phyloP scores from a whole-genome alignment of 2,113 vertebrate species.

The Limanda limanda region DNA sequence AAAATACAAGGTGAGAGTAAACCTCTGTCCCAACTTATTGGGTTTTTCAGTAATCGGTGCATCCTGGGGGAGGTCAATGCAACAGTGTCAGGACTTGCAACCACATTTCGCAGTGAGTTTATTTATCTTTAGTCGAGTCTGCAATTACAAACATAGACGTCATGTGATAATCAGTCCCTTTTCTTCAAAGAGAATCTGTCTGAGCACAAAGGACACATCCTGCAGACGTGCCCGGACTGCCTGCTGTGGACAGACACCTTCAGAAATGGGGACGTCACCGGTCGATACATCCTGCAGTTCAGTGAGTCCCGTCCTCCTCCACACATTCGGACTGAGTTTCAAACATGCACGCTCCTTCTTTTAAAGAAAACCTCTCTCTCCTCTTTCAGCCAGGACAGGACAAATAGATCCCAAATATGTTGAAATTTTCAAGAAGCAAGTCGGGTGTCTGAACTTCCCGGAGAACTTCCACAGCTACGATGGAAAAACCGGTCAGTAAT shows the following conservation, averaged over 20 bases:
- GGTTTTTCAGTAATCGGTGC: slow-evolving; percentile 63
- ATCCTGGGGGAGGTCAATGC: slow-evolving; percentile 69
- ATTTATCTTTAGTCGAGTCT: not conserved
- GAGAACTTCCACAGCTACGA: slow-evolving; percentile 68
- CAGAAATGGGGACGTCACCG: slow-evolving; percentile 64
- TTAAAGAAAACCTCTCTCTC: not conserved
- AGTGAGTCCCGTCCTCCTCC: slow-evolving; percentile 57
- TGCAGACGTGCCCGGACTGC: slow-evolving; percentile 73
- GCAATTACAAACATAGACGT: not conserved
- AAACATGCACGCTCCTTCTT: not conserved
- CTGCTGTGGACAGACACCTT: slow-evolving; percentile 80
- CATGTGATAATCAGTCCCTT: not conserved
- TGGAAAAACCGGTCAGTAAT: slow-evolving; percentile 64
- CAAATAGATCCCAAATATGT: slow-evolving; percentile 59
- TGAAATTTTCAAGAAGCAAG: slow-evolving; percentile 72
- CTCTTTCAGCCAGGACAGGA: slow-evolving; percentile 70
- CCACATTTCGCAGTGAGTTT: slow-evolving; percentile 76
- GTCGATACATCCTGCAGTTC: slow-evolving; percentile 75
- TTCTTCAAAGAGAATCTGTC: slow-evolving; percentile 70
- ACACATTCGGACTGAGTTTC: not conserved
- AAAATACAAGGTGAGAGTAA: not conserved
- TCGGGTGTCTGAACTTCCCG: slow-evolving; percentile 71
- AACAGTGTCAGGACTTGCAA: slow-evolving; percentile 62
- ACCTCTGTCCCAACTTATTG: not conserved
- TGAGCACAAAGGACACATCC: slow-evolving; percentile 76